Base-by-base conservation (phyloP, 2,113 vertebrate genomes). In the Psittacara wagleri region DNA sequence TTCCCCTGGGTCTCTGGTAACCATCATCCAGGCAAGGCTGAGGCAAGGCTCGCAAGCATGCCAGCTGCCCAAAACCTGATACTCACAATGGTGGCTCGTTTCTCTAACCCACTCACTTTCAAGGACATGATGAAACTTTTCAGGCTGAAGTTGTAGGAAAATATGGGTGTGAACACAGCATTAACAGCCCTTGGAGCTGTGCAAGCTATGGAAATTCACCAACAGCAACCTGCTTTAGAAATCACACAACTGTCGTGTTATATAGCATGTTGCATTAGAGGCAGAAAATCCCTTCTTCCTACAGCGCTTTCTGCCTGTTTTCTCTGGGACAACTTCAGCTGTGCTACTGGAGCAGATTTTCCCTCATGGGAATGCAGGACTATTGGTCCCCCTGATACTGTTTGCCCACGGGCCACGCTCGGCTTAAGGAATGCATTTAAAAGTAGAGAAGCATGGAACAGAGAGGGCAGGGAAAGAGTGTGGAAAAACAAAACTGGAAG, bases 51-150 rank as follows among this genome's bases (percentile, higher is more conserved):
- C 76, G 41, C 61, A 64, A 81, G 64, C 54, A 7, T 75, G 89
- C 95, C 95, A 96, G 92, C 95, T 96, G 86, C 82, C 87, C 82
- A 96, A 92, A 96, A 87, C 33, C 39, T 83, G 94, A 81, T 86
- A 93, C 77, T 91, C 85, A 22, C 77, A 73, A 10, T 20, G 77
- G 70, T 86, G 84, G 43, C 64, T 66, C 43, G 49, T 85, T 91
- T 74, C 63, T 87, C 70, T 79, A 74, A 84, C 35, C 22, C 77
- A 54, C 77, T 91, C 59, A 39, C 66, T 95, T 95, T 72, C 83
- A 96, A 69, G 67, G 79, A 93, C 93, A 94, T 72, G 11, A 92
- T 86, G 44, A 69, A 55, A 63, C 6, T 81, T 83, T 88, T 69
- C 72, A 48, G 70, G 90, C 72, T 66, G 70, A 94, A 77, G 75